A percentile compares a stretch with the other conserved stretches of the same genome.
Evolutionary conservation across 2,113 vertebrate species (phyloP).

Genomic region (Anser cygnoides): DNA sequence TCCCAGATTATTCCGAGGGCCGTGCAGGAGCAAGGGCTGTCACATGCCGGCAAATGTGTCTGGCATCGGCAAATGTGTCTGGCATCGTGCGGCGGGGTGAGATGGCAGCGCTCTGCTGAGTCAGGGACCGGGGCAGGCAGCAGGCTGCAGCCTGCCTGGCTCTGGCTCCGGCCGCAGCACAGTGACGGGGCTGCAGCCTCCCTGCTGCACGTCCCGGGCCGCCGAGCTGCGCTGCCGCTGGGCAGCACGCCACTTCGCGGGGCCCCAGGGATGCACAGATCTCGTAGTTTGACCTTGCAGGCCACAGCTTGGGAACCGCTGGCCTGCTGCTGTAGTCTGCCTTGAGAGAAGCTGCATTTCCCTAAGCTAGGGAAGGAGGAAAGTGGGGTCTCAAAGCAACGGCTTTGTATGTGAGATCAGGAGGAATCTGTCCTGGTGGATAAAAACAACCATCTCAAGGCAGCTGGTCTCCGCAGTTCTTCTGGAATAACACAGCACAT

Average conservation of each 20-base stretch:
- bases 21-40: neutral
- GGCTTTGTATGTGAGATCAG: rapidly evolving
- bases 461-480: neutral
- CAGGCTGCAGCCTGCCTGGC: neutral
- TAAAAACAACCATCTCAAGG: neutral
- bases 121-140: neutral
- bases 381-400: neutral
- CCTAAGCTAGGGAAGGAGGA: neutral
- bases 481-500: too few species aligned
- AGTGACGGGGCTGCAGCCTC: neutral
- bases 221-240: neutral
- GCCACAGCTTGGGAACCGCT: neutral
- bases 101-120: conserved; percentile 33
- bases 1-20: neutral
- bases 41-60: conserved; percentile 41
- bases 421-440: neutral
- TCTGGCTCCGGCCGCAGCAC: neutral
- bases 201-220: neutral
- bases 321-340: neutral
- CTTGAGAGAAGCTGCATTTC: neutral
- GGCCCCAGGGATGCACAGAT: neutral
- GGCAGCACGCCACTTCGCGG: neutral
- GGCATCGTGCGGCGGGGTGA: conserved; percentile 11
- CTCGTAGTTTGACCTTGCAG: neutral
- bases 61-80: conserved; percentile 24